Percentiles rank a stretch among this genome's conserved stretches.
Evolutionary conservation across 1,140 invertebrate species (phyloP).

Genomic region (Phymorhynchus buccinoides): DNA sequence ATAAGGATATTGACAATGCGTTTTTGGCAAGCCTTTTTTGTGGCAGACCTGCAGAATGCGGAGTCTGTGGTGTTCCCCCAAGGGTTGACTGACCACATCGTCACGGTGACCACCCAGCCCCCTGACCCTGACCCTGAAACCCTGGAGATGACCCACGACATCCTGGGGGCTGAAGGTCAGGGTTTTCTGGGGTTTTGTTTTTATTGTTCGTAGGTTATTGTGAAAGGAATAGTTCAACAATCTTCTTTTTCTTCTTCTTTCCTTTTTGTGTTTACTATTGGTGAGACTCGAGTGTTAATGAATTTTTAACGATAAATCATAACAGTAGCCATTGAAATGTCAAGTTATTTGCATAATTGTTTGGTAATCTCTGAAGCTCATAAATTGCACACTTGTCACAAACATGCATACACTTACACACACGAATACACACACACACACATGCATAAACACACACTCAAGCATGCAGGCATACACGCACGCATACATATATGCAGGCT

Average conservation of each 20-base stretch:
- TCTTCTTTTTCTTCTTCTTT: not conserved
- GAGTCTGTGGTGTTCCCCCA: conserved; percentile 54
- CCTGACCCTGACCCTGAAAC: conserved; percentile 29
- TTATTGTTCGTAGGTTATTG: not conserved
- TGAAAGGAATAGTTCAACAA: not conserved
- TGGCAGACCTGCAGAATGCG: conserved; percentile 49
- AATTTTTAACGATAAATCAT: no score
- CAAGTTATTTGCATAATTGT: no score
- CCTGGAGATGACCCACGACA: conserved; percentile 39
- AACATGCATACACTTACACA: no score
- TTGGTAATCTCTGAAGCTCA: no score
- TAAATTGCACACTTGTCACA: no score
- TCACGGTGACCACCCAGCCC: conserved; percentile 56
- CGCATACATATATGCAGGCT: no score
- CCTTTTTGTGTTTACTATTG: not conserved
- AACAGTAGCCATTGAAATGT: no score
- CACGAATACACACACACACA: no score
- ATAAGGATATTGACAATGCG: no score
- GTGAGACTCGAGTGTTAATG: no score
- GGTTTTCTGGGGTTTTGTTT: not conserved
- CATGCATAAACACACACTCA: no score
- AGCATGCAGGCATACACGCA: no score
- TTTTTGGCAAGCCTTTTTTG: not conserved
- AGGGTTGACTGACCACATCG: conserved; percentile 56
- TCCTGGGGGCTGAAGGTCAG: conserved; percentile 50